A percentile compares a stretch with the other conserved stretches of the same genome.
phyloP scores from a whole-genome alignment of 2,888 invertebrate genomes.

The Nomada fabriciana region DNA sequence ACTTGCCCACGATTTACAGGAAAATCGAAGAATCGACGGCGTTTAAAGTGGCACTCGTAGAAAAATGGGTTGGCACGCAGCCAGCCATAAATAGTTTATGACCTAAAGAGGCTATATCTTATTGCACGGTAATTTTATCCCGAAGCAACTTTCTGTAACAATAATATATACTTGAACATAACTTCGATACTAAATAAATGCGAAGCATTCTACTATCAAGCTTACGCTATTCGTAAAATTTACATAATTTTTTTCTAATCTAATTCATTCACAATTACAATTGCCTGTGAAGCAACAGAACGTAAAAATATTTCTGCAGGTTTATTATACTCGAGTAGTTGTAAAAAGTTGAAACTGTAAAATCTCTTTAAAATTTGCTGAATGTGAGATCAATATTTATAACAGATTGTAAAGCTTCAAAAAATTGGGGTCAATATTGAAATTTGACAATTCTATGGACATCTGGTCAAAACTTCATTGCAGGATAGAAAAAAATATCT shows the following conservation, averaged over 20 bases:
- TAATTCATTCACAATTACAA: too few relatives aligned
- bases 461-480: background rate
- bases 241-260: too few relatives aligned
- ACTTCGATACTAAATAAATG: background rate
- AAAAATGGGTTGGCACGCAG: conserved; percentile 34
- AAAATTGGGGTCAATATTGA: too few relatives aligned
- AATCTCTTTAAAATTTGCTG: too few relatives aligned
- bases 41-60: conserved; percentile 38
- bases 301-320: too few relatives aligned
- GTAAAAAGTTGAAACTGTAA: too few relatives aligned
- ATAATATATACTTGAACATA: background rate
- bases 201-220: background rate
- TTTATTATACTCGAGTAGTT: too few relatives aligned
- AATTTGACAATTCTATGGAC: background rate
- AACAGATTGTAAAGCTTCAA: too few relatives aligned
- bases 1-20: conserved; percentile 37
- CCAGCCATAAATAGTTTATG: conserved; percentile 46
- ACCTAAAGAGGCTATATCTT: conserved; percentile 27
- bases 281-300: too few relatives aligned
- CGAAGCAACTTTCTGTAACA: background rate
- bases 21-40: conserved; percentile 30
- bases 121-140: conserved; percentile 25
- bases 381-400: too few relatives aligned
- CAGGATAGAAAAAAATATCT: background rate
- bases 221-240: background rate